Evolutionary conservation across 2,888 invertebrate species (phyloP), one percentile per base, ranked within the genome.

Genomic region (Hydraecia micacea): DNA sequence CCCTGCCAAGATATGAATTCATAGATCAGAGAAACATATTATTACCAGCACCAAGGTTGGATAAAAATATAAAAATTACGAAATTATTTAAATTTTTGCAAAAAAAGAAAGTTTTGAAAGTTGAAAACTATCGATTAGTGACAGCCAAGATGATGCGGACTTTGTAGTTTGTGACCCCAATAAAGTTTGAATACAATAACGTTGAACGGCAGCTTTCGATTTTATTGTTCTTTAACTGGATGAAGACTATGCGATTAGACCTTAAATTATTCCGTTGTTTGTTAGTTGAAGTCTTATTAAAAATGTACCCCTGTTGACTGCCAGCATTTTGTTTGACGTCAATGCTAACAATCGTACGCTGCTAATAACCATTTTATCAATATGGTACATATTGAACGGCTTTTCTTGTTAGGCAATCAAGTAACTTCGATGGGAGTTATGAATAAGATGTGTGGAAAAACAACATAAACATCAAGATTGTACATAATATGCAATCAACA

Each of bases 251-350:
- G 32, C 42, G 60, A 79, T 67, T 75, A 76, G n/a, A 67, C 39
- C 36, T n/a, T 49, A 65, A 46, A 75, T 75, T 60, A 77, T 77
- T 81, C 58, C 42, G 52, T 75, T 70, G 68, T 80, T 80, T 76
- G 78, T 75, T 80, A 80, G 70, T 77, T 83, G 32, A 55, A 55
- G 36, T 55, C 62, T 70, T 75, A 88, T 93, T 91, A 91, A 91
- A 91, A 93, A 91, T 90, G 88, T 92, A 91, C 91, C 90, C 92
- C 87, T 92, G 90, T 94, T 93, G 92, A 93, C 92, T 92, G 80
- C 86, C 91, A 93, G 93, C 90, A 90, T 80, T 75, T 70, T 71
- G 72, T 80, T 89, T 95, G 96, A 96, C 95, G 95, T 95, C 95
- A 96, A 92, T 92, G 84, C 85, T 88, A 81, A 87, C 90, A 91